Evolutionary conservation across 2,113 vertebrate species (phyloP), one percentile per base, ranked within the genome.

Genomic region (Peromyscus californicus): DNA sequence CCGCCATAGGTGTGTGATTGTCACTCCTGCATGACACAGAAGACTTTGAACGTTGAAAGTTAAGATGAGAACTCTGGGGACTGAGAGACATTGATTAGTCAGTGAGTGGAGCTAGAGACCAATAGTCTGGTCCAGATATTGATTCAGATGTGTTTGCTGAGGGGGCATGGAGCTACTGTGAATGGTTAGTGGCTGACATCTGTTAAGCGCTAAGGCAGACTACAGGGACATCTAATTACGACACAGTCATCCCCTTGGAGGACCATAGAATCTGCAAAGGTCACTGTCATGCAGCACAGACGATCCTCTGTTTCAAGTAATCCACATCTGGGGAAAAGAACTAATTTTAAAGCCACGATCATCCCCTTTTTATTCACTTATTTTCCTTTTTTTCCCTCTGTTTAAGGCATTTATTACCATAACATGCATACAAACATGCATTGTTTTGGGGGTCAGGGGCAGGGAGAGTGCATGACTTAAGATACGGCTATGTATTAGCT

Each of bases 121-220:
- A 45, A 11, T 13, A 29, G 36, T n/a, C 59, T 11, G 4, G 26
- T 12, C 29, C n/a, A 33, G 42, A 45, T 21, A 0, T 21, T 63
- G n/a, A 22, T 11, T 16, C n/a, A 21, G 26, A 65, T 11, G 2
- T 13, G 21, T 12, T n/a, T 5, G 3, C 72, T 22, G 0, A 7
- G 15, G 31, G 21, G 36, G 39, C 7, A n/a, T 78, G 78, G 22
- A 19, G 3, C 24, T 8, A 3, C 17, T 5, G 2, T 36, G 26
- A 3, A 39, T 48, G 57, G 15, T 3, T 31, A 4, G 16, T 31
- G 70, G 36, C 7, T 4, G 24, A 17, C 1, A 26, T 29, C 79
- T 4, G 0, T 0, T 6, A 19, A 7, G 31, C 5, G 1, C 15
- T 3, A 29, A 29, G 4, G 51, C 16, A 4, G 3, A 21, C 65